Base-by-base conservation (phyloP, 2,888 invertebrate genomes). In the Acleris sparsana region DNA sequence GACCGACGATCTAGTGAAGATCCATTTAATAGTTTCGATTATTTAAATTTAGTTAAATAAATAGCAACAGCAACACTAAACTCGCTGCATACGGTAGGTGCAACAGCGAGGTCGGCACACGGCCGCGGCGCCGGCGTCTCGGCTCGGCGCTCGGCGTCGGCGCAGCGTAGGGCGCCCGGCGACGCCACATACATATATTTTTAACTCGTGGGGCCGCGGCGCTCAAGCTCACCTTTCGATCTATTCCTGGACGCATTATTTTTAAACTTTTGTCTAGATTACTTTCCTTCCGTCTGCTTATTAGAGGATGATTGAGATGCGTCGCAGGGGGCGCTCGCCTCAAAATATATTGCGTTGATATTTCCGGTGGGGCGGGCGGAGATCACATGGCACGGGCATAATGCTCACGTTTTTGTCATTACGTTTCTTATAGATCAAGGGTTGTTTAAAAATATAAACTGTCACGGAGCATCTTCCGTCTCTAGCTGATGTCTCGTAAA, bases 181-280 rank as follows among this genome's bases (percentile, higher is more conserved):
- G 82, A 75, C 83, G 84, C 80, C 80, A 76, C 75, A 69, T 70
- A 76, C 75, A 70, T 72, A 75, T 90, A 90, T 90, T 91, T 89
- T 83, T 90, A 89, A 80, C 82, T 74, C 80, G 82, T 85, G 87
- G 87, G 88, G 89, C 89, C 87, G 85, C 83, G 85, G 83, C 85
- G 86, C 83, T 83, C 80, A 85, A 88, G 89, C 91, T 90, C 91
- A 91, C 92, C 92, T 92, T 89, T 89, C 90, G 82, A 82, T 89
- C 89, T 92, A 92, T 92, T 92, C 82, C 82, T 84, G 85, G 80
- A 81, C 67, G 74, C 70, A 75, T 86, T 91, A 89, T 88, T 89
- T 89, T 87, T 91, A 91, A 88, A 91, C 90, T 88, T 91, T 90
- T 92, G 91, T 92, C 91, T 92, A 88, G 90, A 92, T 91, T 84